Evolutionary conservation across 2,113 vertebrate genomes (phyloP).

Genomic region (Trinectes maculatus): DNA sequence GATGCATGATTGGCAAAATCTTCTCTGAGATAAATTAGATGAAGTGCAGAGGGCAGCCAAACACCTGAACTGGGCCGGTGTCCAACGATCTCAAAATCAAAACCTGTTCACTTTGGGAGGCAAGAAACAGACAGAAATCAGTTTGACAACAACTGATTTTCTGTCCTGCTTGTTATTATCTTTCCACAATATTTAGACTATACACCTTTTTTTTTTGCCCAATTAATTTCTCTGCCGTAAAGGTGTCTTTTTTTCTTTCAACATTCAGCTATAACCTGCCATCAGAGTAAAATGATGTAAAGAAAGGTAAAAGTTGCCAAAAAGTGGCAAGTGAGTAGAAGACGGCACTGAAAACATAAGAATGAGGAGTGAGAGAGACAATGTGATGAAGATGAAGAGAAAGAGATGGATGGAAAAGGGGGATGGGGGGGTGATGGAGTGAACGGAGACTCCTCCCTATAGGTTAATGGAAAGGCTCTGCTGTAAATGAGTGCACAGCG

Average conservation of each 20-base stretch:
- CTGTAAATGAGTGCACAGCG: slow-evolving; percentile 67
- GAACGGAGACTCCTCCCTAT: slow-evolving; percentile 20
- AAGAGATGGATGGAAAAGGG: neutral
- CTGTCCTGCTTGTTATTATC: slow-evolving; percentile 18
- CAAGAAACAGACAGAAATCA: neutral
- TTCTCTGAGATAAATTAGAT: slow-evolving; percentile 44
- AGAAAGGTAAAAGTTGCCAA: neutral
- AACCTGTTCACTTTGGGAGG: neutral
- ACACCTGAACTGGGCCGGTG: slow-evolving; percentile 2
- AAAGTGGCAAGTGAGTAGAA: neutral
- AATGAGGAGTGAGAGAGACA: neutral
- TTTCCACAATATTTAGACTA: slow-evolving; percentile 4
- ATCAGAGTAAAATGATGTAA: slow-evolving; percentile 6
- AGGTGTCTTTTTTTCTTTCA: slow-evolving; percentile 46
- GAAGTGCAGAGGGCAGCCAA: slow-evolving; percentile 43
- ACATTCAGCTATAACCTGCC: slow-evolving; percentile 37
- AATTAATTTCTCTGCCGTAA: slow-evolving; percentile 39
- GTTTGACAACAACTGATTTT: slow-evolving; percentile 45
- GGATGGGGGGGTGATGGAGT: slow-evolving; percentile 5
- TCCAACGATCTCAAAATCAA: slow-evolving; percentile 8
- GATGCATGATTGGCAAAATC: slow-evolving; percentile 48
- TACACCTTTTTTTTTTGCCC: slow-evolving; percentile 35
- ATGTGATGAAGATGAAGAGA: neutral
- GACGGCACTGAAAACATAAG: neutral
- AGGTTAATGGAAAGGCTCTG: slow-evolving; percentile 72